Evolutionary conservation across 1,140 invertebrate species (phyloP).

Genomic region (Diachasma alloeum): DNA sequence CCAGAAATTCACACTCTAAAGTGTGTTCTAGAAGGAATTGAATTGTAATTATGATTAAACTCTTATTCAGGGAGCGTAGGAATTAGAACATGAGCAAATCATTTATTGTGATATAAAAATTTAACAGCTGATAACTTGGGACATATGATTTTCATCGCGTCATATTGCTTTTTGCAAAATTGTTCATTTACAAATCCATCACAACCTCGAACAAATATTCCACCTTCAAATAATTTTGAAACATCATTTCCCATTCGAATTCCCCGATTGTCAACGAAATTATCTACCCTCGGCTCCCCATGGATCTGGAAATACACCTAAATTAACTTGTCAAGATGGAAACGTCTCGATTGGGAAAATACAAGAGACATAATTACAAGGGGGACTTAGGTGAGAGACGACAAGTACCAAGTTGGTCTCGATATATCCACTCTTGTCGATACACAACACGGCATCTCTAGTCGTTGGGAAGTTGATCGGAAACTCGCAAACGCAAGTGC

Average conservation of each 20-base stretch:
- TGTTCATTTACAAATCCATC: no score
- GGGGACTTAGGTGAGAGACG: background rate
- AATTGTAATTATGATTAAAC: no score
- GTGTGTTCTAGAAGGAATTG: no score
- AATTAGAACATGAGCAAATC: no score
- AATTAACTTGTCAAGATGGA: constrained; percentile 4
- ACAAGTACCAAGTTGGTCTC: background rate
- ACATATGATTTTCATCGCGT: no score
- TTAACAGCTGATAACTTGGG: no score
- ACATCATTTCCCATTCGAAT: background rate
- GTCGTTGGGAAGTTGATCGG: constrained; percentile 1
- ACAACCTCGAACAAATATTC: no score
- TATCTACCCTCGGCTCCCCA: background rate
- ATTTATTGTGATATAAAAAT: no score
- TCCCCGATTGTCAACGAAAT: background rate
- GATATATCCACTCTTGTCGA: constrained; percentile 6
- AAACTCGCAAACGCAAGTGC: background rate
- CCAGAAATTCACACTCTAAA: no score
- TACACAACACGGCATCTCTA: background rate
- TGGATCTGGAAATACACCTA: background rate
- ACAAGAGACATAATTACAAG: constrained; percentile 6
- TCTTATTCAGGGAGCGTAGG: no score
- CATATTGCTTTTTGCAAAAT: no score
- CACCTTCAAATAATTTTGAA: no score
- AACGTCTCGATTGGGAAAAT: background rate